Percentiles rank a stretch among this genome's conserved stretches.
phyloP scores from a whole-genome alignment of 2,888 invertebrate species.

The Sphecodes monilicornis region DNA sequence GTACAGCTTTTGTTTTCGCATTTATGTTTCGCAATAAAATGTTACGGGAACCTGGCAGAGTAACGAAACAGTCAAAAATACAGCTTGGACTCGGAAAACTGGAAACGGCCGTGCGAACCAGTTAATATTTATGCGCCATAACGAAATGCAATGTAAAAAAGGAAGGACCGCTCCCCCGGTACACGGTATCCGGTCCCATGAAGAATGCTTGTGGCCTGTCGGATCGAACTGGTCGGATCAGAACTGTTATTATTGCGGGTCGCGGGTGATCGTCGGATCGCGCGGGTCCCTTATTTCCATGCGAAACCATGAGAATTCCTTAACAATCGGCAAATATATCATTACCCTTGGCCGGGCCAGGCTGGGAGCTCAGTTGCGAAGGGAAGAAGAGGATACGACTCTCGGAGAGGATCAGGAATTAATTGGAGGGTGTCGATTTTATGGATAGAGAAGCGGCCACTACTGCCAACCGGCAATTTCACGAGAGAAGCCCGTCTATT shows the following conservation, averaged over 20 bases:
- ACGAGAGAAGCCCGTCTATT: slow-evolving; percentile 23
- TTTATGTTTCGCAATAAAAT: no score
- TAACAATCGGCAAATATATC: slow-evolving; percentile 63
- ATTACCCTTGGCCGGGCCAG: slow-evolving; percentile 46
- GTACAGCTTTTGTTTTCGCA: no score
- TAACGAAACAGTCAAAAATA: no score
- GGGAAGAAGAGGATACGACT: slow-evolving; percentile 24
- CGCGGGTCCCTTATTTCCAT: slow-evolving; percentile 55
- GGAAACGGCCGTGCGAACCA: neutral
- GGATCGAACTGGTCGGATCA: slow-evolving; percentile 23
- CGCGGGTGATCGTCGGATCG: slow-evolving; percentile 11
- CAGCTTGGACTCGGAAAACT: no score
- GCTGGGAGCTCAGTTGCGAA: neutral
- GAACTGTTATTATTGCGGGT: slow-evolving; percentile 47
- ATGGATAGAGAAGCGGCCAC: slow-evolving; percentile 57
- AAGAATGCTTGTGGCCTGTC: slow-evolving; percentile 16
- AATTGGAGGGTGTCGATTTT: slow-evolving; percentile 66
- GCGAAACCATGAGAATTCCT: slow-evolving; percentile 58
- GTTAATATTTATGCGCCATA: neutral
- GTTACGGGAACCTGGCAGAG: no score
- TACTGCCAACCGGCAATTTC: slow-evolving; percentile 64
- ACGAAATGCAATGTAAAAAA: neutral
- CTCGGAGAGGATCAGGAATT: slow-evolving; percentile 49
- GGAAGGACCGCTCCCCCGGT: neutral
- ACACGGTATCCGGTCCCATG: neutral